Evolutionary conservation across 1,140 invertebrate genomes (phyloP), one percentile per base, ranked within the genome.

Genomic region (Drosophila ambigua): DNA sequence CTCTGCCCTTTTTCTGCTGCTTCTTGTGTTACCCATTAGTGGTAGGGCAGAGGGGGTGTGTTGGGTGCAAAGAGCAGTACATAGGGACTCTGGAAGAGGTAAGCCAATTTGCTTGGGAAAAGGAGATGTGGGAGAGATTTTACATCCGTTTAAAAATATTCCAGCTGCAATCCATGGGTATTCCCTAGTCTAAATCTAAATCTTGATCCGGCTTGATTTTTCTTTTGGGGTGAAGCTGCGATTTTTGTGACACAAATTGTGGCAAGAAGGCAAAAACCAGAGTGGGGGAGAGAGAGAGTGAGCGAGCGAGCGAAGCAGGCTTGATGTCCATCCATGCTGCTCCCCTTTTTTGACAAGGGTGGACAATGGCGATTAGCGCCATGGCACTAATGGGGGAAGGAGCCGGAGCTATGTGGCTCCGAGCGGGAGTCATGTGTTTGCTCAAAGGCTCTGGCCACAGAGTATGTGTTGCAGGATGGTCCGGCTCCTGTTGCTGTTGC

Each of bases 301-400:
- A 11, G 39, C 1, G 20, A 20, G 20, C 13, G 9, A 15, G 26
- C 5, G 6, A 13, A 7, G 35, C 8, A 45, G 31, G 39, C 54
- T 23, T 28, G 51, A 53, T 59, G 66, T 16, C 35, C 35, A 39
- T 71, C 57, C 43, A 51, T 24, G 46, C 20, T 20, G 63, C 39
- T 45, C 45, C 44, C 54, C 16, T 53, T 72, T 85, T 87, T 85
- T 88, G 83, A 87, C 82, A 88, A 88, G 82, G 83, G 79, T 87
- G 82, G 82, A 87, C 82, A 87, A 87, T 88, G 82, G 82, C 82
- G 82, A 87, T 87, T 87, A 87, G 82, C 82, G 82, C 78, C 35
- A 72, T 68, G 78, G 74, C 82, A 82, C 82, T 87, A 87, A 87
- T 87, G 82, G 78, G 50, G 46, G 57, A 57, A 57, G 62, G 46